phyloP scores from a whole-genome alignment of 1,140 invertebrate species.

The Caerostris extrusa region DNA sequence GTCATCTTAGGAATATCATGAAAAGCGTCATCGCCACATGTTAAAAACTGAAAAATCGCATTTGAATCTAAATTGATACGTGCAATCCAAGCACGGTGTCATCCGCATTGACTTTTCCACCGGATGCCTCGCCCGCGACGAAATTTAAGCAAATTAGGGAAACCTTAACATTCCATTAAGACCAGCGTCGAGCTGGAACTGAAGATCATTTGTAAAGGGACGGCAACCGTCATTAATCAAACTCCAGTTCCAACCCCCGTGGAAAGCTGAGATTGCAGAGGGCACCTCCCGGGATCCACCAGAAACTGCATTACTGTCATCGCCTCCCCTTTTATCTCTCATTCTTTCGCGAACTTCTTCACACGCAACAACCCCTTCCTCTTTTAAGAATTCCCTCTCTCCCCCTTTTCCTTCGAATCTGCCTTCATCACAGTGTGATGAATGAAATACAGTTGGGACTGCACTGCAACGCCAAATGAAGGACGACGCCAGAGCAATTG shows the following conservation, averaged over 20 bases:
- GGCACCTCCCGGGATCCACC: neutral
- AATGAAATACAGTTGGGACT: neutral
- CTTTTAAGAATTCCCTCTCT: neutral
- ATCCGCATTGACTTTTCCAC: neutral
- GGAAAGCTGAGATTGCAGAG: neutral
- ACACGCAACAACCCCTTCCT: neutral
- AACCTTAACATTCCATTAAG: conserved; percentile 32
- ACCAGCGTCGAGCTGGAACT: conserved; percentile 13
- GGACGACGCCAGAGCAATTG: neutral
- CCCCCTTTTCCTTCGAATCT: neutral
- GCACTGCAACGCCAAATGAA: neutral
- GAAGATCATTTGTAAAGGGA: conserved; percentile 32
- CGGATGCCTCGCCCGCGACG: neutral
- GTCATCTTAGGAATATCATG: too few species aligned
- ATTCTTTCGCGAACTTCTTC: conserved; percentile 13
- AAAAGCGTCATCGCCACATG: too few species aligned
- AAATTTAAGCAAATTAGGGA: conserved; percentile 32
- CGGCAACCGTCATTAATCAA: conserved; percentile 5
- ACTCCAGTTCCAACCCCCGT: neutral
- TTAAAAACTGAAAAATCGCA: too few species aligned
- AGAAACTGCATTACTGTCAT: conserved; percentile 42
- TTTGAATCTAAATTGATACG: too few species aligned
- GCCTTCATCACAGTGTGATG: conserved; percentile 15
- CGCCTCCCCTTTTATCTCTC: neutral
- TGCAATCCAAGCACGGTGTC: neutral